Evolutionary conservation across 2,113 vertebrate genomes (phyloP).

Genomic region (Oreochromis tanganicae): DNA sequence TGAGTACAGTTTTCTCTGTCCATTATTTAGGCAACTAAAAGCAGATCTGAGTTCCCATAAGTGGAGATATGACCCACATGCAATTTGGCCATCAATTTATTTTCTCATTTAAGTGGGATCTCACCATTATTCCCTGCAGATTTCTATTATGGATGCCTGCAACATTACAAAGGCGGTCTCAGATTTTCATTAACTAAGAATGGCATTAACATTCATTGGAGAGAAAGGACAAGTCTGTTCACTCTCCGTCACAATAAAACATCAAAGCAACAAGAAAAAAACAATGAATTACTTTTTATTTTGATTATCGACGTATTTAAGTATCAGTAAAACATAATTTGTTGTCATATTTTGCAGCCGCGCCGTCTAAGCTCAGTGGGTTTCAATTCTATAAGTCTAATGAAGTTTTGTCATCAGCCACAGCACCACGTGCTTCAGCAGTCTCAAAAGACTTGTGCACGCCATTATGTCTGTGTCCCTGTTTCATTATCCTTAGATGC

Average conservation of each 20-base stretch:
- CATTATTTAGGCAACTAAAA: conserved; percentile 38
- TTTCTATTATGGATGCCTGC: conserved; percentile 50
- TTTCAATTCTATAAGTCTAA: neutral
- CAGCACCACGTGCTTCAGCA: neutral
- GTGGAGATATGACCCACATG: conserved; percentile 66
- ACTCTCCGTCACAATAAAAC: neutral
- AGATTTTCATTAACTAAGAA: conserved; percentile 65
- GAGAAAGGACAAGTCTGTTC: conserved; percentile 13
- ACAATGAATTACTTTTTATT: neutral
- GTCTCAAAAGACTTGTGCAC: neutral
- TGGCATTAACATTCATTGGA: conserved; percentile 55
- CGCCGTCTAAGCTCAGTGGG: neutral
- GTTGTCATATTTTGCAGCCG: neutral
- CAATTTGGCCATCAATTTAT: conserved; percentile 66
- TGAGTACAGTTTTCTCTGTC: neutral
- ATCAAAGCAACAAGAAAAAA: neutral
- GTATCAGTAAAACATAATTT: neutral
- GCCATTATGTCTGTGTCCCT: neutral
- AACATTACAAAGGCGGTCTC: conserved; percentile 45
- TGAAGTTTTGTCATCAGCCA: neutral
- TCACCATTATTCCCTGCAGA: conserved; percentile 63
- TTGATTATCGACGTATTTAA: neutral
- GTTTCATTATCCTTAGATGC: neutral
- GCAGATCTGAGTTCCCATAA: conserved; percentile 46
- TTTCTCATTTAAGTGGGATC: conserved; percentile 70